These are phyloP conservation scores for Ambastaia sidthimunki DNA, from an alignment of 2,797 vertebrate species.

Conservation along the genomic window DNA sequence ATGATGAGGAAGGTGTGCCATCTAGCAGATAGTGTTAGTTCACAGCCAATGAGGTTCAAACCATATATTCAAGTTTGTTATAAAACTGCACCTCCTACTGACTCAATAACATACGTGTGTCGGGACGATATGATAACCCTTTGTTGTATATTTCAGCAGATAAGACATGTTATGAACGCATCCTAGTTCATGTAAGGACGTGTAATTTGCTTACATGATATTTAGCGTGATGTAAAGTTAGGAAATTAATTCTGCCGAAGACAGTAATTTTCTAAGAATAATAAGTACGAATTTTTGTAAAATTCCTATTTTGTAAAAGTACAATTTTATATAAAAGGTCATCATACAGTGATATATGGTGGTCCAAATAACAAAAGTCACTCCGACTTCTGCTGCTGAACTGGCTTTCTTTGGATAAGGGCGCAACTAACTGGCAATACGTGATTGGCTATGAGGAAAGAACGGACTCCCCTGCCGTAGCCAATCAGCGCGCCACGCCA, in stretches of 20 bases:
- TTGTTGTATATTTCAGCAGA: not conserved
- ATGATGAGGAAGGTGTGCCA: not conserved
- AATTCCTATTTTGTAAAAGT: too few species aligned
- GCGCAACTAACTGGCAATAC: slow-evolving; percentile 45
- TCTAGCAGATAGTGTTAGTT: not conserved
- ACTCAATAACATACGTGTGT: not conserved
- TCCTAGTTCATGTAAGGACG: not conserved
- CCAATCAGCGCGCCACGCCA: slow-evolving; percentile 52
- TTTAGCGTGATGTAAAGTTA: too few species aligned
- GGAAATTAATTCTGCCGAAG: too few species aligned
- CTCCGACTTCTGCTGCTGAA: too few species aligned
- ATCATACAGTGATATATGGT: too few species aligned
- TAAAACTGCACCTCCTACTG: not conserved
- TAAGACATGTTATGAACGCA: not conserved
- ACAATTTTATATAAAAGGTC: too few species aligned
- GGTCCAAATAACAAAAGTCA: too few species aligned
- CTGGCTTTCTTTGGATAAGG: slow-evolving; percentile 33
- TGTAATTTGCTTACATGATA: too few species aligned
- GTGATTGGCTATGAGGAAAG: slow-evolving; percentile 46
- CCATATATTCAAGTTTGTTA: not conserved
- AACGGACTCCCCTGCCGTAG: slow-evolving; percentile 37
- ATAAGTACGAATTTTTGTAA: too few species aligned
- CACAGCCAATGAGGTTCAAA: not conserved
- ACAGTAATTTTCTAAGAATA: too few species aligned
- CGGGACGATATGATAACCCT: not conserved